Percentiles rank a stretch among this genome's conserved stretches.
Evolutionary conservation across 2,113 vertebrate species (phyloP).

Genomic region (Aythya baeri): DNA sequence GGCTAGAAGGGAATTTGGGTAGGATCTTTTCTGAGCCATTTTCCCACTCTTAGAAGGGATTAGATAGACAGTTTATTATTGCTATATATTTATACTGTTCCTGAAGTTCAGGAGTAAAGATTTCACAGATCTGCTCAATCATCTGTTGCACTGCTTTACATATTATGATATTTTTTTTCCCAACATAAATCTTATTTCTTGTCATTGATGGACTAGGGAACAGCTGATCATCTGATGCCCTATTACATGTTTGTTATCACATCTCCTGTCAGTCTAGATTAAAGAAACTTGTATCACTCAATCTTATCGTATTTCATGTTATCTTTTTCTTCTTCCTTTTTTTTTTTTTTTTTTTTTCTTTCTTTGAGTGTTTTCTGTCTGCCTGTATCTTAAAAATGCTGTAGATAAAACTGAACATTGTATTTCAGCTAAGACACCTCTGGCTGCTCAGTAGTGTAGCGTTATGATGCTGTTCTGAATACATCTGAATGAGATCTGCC

Average conservation of each 20-base stretch:
- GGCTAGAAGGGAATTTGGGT: not conserved
- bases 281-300: not conserved
- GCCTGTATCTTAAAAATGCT: not conserved
- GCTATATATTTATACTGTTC: not conserved
- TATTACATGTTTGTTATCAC: not conserved
- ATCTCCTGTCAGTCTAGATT: not conserved
- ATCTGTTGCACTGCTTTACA: not conserved
- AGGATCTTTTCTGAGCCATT: not conserved
- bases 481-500: not conserved
- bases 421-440: not conserved
- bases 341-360: not conserved
- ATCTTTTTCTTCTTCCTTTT: not conserved
- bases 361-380: not conserved
- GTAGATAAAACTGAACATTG: not conserved
- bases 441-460: not conserved
- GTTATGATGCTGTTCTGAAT: not conserved
- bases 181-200: not conserved
- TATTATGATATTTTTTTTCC: not conserved
- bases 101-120: not conserved
- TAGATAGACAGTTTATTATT: not conserved
- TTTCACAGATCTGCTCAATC: fast-evolving
- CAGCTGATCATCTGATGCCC: not conserved
- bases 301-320: not conserved
- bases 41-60: not conserved
- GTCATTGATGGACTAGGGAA: not conserved